phyloP scores from a whole-genome alignment of 1,140 invertebrate species.

The Drosophila nebulosa region DNA sequence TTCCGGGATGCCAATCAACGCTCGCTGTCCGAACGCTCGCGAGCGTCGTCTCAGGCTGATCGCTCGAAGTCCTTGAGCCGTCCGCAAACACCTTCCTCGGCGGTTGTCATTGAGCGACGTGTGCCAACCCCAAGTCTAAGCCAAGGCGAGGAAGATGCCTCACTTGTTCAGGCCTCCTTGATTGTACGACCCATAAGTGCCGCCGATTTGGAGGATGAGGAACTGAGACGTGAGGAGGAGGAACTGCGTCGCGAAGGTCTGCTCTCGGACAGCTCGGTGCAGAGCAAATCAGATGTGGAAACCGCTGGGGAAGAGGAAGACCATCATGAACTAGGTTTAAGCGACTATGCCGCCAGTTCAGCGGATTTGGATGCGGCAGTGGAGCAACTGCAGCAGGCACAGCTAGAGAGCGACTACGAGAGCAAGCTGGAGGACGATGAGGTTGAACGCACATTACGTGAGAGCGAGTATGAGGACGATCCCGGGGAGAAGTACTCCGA shows the following conservation, averaged over 20 bases:
- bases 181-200: slow-evolving; percentile 82
- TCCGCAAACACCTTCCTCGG: slow-evolving; percentile 83
- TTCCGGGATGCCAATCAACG: slow-evolving; percentile 82
- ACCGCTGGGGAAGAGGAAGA: slow-evolving; percentile 58
- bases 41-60: slow-evolving; percentile 82
- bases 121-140: slow-evolving; percentile 83
- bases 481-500: slow-evolving; percentile 46
- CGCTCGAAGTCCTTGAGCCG: slow-evolving; percentile 82
- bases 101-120: slow-evolving; percentile 83
- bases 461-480: slow-evolving; percentile 62
- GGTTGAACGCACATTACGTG: slow-evolving; percentile 58
- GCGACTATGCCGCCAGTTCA: slow-evolving; percentile 68
- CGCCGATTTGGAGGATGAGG: slow-evolving; percentile 66
- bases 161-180: slow-evolving; percentile 83
- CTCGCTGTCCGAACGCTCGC: slow-evolving; percentile 82
- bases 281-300: slow-evolving; percentile 81
- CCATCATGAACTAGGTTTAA: slow-evolving; percentile 34
- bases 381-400: slow-evolving; percentile 49
- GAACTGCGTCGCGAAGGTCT: slow-evolving; percentile 67
- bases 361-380: slow-evolving; percentile 66
- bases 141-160: slow-evolving; percentile 77
- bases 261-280: slow-evolving; percentile 81
- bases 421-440: slow-evolving; percentile 66
- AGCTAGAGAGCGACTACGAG: slow-evolving; percentile 70
- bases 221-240: slow-evolving; percentile 66